Percentiles rank a stretch among this genome's conserved stretches.
Conservation (phyloP, 2,888 invertebrate species). For the Phaonia tiefii region DNA sequence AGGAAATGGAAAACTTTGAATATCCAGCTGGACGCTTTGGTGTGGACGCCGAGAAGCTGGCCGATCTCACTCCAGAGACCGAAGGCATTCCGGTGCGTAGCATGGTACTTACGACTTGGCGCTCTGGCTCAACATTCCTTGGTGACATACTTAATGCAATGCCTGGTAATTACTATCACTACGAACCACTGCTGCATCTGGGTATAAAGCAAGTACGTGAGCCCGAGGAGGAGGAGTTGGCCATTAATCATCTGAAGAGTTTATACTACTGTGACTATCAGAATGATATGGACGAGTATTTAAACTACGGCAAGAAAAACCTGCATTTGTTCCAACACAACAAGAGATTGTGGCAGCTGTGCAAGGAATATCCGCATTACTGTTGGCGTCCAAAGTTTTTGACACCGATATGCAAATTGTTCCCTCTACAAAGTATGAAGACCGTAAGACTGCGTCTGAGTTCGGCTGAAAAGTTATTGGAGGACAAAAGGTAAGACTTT, state of each 20-base stretch:
- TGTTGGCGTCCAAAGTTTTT: constrained; percentile 89
- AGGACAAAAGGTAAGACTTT: constrained; percentile 87
- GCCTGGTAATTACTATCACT: constrained; percentile 94
- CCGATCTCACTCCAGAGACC: constrained; percentile 86
- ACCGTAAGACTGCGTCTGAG: constrained; percentile 89
- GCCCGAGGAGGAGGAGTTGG: constrained; percentile 85
- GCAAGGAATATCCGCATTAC: constrained; percentile 84
- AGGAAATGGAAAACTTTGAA: constrained; percentile 84
- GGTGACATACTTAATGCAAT: constrained; percentile 92
- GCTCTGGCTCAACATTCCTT: constrained; percentile 94
- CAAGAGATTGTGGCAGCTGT: constrained; percentile 90
- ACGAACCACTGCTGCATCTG: constrained; percentile 92
- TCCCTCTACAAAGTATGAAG: constrained; percentile 95
- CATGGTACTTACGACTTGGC: constrained; percentile 92
- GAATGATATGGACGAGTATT: constrained; percentile 87
- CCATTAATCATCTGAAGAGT: constrained; percentile 85
- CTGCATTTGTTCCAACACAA: constrained; percentile 92
- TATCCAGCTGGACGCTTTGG: constrained; percentile 83
- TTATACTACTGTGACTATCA: constrained; percentile 89
- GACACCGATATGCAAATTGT: constrained; percentile 89
- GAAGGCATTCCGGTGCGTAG: constrained; percentile 87
- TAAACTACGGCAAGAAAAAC: constrained; percentile 89
- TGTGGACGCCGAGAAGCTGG: constrained; percentile 82
- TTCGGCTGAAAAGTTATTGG: constrained; percentile 86
- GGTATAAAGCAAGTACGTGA: constrained; percentile 91